phyloP scores from a whole-genome alignment of 2,797 vertebrate species.

The Chloroceryle amazona region DNA sequence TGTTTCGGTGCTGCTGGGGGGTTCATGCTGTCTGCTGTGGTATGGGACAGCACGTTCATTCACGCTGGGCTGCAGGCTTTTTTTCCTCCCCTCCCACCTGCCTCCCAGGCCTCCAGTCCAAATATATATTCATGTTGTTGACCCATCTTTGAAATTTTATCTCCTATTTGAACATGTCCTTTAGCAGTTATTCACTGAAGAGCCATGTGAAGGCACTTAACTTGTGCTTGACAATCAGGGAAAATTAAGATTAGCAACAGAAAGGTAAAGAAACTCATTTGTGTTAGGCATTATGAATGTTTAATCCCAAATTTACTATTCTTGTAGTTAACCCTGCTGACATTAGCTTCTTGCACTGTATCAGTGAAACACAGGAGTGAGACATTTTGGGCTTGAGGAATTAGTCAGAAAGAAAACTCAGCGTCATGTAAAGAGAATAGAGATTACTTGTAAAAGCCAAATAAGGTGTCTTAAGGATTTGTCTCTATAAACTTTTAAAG shows the following conservation, averaged over 20 bases:
- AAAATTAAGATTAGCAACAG: conserved; percentile 62
- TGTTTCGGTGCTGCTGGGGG: not conserved
- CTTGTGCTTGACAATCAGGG: conserved; percentile 62
- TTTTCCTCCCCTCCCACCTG: not conserved
- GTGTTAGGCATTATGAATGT: conserved; percentile 50
- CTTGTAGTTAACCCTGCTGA: conserved; percentile 46
- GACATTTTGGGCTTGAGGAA: not conserved
- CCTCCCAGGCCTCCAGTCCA: not conserved
- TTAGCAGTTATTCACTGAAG: conserved; percentile 41
- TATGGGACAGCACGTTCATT: not conserved
- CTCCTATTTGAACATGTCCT: conserved; percentile 26
- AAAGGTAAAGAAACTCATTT: conserved; percentile 59
- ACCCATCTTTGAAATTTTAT: not conserved
- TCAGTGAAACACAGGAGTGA: not conserved
- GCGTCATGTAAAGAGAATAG: not conserved
- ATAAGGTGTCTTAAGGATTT: not conserved
- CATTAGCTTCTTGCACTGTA: not conserved
- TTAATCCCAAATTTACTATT: conserved; percentile 51
- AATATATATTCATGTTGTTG: conserved; percentile 24
- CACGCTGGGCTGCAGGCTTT: not conserved
- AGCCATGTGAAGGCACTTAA: conserved; percentile 47
- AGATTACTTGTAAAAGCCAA: conserved; percentile 14
- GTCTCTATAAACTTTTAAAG: not conserved
- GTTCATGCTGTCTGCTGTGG: not conserved
- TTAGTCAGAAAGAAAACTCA: conserved; percentile 11